Evolutionary conservation across 1,140 invertebrate species (phyloP).

Genomic region (Lepidurus apus): DNA sequence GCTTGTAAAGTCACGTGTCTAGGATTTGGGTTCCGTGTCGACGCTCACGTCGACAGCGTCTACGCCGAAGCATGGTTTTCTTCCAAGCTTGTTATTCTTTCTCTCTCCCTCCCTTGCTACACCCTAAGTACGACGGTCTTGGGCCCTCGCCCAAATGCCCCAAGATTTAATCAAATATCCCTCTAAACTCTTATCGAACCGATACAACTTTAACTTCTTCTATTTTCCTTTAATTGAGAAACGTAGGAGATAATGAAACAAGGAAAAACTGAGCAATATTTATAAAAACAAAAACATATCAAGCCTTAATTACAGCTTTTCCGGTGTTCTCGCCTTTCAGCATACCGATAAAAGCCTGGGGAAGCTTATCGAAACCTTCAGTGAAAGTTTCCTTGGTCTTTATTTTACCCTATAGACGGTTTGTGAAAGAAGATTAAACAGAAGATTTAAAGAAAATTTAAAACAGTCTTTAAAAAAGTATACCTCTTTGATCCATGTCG

Average conservation of each 20-base stretch:
- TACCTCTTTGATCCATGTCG: conserved; percentile 56
- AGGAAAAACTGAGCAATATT: background rate
- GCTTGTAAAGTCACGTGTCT: background rate
- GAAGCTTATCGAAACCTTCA: conserved; percentile 49
- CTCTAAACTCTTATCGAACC: too few species aligned
- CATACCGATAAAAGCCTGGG: conserved; percentile 47
- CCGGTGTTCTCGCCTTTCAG: conserved; percentile 47
- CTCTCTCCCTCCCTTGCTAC: background rate
- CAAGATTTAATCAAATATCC: too few species aligned
- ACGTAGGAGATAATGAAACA: too few species aligned
- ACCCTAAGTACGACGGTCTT: background rate
- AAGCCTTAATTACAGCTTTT: conserved; percentile 47
- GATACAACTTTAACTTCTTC: too few species aligned
- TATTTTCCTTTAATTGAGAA: too few species aligned
- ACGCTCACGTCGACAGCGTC: background rate
- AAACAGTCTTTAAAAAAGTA: background rate
- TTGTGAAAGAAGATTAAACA: conserved; percentile 9
- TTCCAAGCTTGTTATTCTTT: background rate
- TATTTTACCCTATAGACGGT: conserved; percentile 45
- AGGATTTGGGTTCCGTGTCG: background rate
- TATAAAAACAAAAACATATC: conserved; percentile 33
- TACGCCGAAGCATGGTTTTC: background rate
- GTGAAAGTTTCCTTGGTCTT: conserved; percentile 46
- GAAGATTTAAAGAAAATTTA: too few species aligned
- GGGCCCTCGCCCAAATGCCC: too few species aligned